phyloP scores from a whole-genome alignment of 1,140 invertebrate species.

The Marisa cornuarietis region DNA sequence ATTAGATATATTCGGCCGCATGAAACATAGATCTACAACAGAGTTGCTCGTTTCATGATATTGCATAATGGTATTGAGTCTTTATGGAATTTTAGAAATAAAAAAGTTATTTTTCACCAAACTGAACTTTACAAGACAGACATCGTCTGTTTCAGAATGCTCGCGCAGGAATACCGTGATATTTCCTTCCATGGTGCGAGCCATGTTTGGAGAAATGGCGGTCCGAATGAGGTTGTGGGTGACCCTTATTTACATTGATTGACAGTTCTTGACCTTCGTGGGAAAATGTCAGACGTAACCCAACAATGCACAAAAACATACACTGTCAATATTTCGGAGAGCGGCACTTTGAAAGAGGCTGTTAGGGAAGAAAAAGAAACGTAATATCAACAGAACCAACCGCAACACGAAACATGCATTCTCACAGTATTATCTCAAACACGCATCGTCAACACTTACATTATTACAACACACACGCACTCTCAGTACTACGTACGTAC shows the following conservation, averaged over 20 bases:
- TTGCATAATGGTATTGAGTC: not conserved
- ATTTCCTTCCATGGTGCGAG: constrained; percentile 32
- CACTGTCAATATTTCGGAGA: too few relatives aligned
- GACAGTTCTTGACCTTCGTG: too few relatives aligned
- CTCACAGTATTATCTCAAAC: not conserved
- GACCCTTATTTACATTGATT: too few relatives aligned
- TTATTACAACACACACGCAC: too few relatives aligned
- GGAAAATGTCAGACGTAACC: too few relatives aligned
- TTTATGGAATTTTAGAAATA: not conserved
- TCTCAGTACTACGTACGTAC: too few relatives aligned
- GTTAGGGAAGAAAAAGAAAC: too few relatives aligned
- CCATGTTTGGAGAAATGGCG: constrained; percentile 59
- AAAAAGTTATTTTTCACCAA: not conserved
- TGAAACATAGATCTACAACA: constrained; percentile 8
- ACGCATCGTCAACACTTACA: not conserved
- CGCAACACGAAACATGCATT: not conserved
- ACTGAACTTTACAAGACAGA: not conserved
- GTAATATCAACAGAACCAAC: too few relatives aligned
- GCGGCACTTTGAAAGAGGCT: too few relatives aligned
- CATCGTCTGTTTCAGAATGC: not conserved
- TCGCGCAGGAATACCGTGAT: constrained; percentile 12
- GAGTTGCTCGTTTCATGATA: not conserved
- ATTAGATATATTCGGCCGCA: constrained; percentile 5
- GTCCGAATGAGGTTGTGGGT: constrained; percentile 14
- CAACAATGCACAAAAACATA: too few relatives aligned